Evolutionary conservation across 2,797 vertebrate genomes (phyloP).

Genomic region (Trichosurus vulpecula): DNA sequence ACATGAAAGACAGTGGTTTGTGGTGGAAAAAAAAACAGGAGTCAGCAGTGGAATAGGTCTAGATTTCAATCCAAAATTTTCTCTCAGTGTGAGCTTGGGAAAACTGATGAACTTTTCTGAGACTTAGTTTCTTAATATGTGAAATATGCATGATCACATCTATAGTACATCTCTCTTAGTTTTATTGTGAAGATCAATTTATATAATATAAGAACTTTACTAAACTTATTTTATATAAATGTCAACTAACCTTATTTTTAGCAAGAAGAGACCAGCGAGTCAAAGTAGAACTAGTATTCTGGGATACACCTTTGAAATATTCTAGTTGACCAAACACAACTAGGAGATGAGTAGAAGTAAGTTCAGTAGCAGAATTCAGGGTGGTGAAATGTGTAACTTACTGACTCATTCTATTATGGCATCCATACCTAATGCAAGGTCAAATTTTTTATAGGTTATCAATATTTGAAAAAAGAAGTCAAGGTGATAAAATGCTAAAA

Average conservation of each 20-base stretch:
- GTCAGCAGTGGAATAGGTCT: no score
- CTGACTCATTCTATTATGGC: background rate
- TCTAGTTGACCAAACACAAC: background rate
- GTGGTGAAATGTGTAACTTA: background rate
- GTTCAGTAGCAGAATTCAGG: background rate
- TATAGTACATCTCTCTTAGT: background rate
- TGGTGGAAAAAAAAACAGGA: no score
- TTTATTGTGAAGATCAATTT: background rate
- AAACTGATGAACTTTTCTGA: background rate
- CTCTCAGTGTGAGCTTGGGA: background rate
- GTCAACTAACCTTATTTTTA: slow-evolving; percentile 22
- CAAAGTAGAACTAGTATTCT: background rate
- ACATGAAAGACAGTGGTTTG: no score
- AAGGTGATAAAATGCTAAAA: background rate
- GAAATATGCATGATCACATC: background rate
- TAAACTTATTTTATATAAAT: background rate
- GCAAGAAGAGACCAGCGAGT: background rate
- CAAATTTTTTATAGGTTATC: background rate
- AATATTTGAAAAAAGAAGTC: background rate
- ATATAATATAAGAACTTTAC: background rate
- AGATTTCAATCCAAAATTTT: background rate
- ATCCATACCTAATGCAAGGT: background rate
- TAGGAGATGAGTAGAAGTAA: background rate
- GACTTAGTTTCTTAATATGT: background rate
- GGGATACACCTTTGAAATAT: no score